phyloP scores from a whole-genome alignment of 2,797 vertebrate species.

The Gambelia wislizenii region DNA sequence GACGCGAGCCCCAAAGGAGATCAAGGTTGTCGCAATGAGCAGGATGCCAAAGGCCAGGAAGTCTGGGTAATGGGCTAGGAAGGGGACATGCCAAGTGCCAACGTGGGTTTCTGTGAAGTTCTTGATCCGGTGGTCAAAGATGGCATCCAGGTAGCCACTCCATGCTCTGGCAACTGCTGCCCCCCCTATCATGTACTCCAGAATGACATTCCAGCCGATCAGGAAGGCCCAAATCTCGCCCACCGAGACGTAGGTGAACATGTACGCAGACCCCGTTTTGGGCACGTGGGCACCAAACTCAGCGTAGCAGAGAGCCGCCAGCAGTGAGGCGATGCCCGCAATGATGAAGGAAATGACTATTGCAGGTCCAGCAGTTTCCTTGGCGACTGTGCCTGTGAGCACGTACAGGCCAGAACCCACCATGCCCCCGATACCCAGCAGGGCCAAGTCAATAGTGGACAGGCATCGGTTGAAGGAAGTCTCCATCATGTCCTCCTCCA shows the following conservation, averaged over 20 bases:
- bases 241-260: slow-evolving; percentile 96
- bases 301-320: slow-evolving; percentile 95
- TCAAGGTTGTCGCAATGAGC: slow-evolving; percentile 88
- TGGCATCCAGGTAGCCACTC: slow-evolving; percentile 95
- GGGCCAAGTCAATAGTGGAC: slow-evolving; percentile 90
- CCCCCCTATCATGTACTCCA: slow-evolving; percentile 95
- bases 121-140: slow-evolving; percentile 93
- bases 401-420: slow-evolving; percentile 95
- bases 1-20: slow-evolving; percentile 93
- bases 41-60: slow-evolving; percentile 89
- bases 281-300: slow-evolving; percentile 96
- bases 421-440: slow-evolving; percentile 95
- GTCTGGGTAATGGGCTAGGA: slow-evolving; percentile 92
- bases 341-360: slow-evolving; percentile 90
- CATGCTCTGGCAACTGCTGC: slow-evolving; percentile 94
- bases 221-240: slow-evolving; percentile 98
- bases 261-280: slow-evolving; percentile 95
- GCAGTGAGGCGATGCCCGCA: slow-evolving; percentile 89
- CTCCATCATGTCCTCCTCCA: slow-evolving; percentile 93
- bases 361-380: slow-evolving; percentile 90
- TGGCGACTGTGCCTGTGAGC: slow-evolving; percentile 94
- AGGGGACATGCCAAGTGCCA: slow-evolving; percentile 89
- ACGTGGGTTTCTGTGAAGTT: slow-evolving; percentile 92
- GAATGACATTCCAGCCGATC: slow-evolving; percentile 96
- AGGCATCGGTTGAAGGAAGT: slow-evolving; percentile 93